phyloP scores from a whole-genome alignment of 2,113 vertebrate species.

The Ginglymostoma cirratum region DNA sequence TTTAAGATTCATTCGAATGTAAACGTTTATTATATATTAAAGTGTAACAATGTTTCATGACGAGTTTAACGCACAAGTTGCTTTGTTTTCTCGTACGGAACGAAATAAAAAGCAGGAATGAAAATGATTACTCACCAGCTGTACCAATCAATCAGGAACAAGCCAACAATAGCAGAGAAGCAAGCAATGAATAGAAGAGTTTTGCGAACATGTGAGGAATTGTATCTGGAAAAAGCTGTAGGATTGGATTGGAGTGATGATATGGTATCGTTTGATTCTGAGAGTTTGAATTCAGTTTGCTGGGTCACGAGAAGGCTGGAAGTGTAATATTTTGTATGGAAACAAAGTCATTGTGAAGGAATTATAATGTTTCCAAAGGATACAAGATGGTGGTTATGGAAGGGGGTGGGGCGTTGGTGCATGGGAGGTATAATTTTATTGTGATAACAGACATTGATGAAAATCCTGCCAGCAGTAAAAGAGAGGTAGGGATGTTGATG shows the following conservation, averaged over 20 bases:
- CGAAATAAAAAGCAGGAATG: conserved; percentile 19
- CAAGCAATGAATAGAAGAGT: not conserved
- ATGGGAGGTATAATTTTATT: not conserved
- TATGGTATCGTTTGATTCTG: not conserved
- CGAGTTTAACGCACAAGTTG: not conserved
- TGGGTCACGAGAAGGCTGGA: not conserved
- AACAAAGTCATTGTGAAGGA: not conserved
- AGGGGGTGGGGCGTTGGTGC: not conserved
- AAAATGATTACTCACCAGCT: conserved; percentile 32
- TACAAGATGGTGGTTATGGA: not conserved
- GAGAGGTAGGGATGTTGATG: not conserved
- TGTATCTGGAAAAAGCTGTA: not conserved
- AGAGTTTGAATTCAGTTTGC: not conserved
- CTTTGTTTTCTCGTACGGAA: not conserved
- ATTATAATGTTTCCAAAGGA: not conserved
- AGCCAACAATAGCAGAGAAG: not conserved
- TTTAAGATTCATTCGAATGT: not conserved
- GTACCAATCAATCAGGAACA: conserved; percentile 3
- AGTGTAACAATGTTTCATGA: not conserved
- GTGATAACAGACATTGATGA: not conserved
- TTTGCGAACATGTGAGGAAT: not conserved
- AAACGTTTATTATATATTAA: not conserved
- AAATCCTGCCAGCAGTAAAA: not conserved
- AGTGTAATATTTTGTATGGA: not conserved
- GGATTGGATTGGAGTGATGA: not conserved